Percentiles rank a stretch among this genome's conserved stretches.
Evolutionary conservation across 2,888 invertebrate genomes (phyloP).

Genomic region (Ornithoptera alexandrae): DNA sequence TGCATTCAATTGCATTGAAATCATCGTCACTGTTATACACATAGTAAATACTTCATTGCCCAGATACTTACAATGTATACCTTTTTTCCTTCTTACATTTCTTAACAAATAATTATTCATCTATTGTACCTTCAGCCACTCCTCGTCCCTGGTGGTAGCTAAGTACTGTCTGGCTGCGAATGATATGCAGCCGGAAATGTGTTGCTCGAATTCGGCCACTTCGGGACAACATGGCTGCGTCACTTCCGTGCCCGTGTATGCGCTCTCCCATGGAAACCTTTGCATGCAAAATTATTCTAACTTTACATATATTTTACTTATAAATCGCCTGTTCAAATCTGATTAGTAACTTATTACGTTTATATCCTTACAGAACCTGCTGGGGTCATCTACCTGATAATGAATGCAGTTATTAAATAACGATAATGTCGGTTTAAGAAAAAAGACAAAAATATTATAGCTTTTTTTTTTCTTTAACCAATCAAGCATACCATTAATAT

Average conservation of each 20-base stretch:
- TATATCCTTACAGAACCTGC: too few species aligned
- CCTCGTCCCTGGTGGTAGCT: conserved; percentile 66
- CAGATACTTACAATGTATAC: too few species aligned
- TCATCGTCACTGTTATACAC: too few species aligned
- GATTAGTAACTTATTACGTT: too few species aligned
- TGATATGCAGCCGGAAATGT: conserved; percentile 80
- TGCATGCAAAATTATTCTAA: not conserved
- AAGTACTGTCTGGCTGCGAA: conserved; percentile 75
- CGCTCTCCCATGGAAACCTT: conserved; percentile 83
- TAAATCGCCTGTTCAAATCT: not conserved
- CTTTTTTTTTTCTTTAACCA: too few species aligned
- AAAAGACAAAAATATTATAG: too few species aligned
- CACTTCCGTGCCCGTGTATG: conserved; percentile 80
- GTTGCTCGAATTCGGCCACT: conserved; percentile 78
- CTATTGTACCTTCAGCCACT: conserved; percentile 63
- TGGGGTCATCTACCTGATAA: too few species aligned
- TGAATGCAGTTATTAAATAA: too few species aligned
- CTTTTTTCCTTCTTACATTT: not conserved
- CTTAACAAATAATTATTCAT: not conserved
- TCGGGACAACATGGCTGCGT: conserved; percentile 81
- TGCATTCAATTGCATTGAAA: too few species aligned
- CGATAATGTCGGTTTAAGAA: too few species aligned
- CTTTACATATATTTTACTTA: too few species aligned
- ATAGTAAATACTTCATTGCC: too few species aligned
- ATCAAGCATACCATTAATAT: not conserved